Evolutionary conservation across 2,113 vertebrate genomes (phyloP).

Genomic region (Percina caprodes): DNA sequence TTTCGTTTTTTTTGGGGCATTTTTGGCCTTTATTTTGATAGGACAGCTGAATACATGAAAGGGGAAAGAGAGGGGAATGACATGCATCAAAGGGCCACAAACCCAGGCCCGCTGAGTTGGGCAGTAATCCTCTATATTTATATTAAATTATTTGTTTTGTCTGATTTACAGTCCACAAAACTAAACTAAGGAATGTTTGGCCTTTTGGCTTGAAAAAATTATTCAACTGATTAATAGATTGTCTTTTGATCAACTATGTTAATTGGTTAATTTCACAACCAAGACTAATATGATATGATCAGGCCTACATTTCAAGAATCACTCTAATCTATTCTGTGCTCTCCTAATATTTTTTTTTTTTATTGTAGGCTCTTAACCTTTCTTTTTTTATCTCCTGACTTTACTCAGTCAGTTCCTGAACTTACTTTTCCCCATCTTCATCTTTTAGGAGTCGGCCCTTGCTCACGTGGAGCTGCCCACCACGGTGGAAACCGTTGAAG

Average conservation of each 20-base stretch:
- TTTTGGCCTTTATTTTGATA: too few relatives aligned
- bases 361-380: background rate
- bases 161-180: too few relatives aligned
- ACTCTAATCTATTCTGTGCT: background rate
- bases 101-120: too few relatives aligned
- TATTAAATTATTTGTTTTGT: too few relatives aligned
- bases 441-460: slow-evolving; percentile 86
- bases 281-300: too few relatives aligned
- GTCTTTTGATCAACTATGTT: background rate
- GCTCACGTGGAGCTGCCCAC: slow-evolving; percentile 87
- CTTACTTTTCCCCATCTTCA: background rate
- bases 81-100: too few relatives aligned
- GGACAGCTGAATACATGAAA: too few relatives aligned
- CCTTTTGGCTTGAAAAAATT: background rate
- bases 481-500: slow-evolving; percentile 87
- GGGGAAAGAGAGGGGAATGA: too few relatives aligned
- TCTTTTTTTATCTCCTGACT: background rate
- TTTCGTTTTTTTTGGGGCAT: background rate
- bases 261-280: background rate
- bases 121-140: too few relatives aligned
- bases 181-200: background rate
- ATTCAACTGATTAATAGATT: too few relatives aligned
- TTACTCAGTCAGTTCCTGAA: background rate
- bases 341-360: background rate
- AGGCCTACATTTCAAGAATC: background rate